A percentile compares a stretch with the other conserved stretches of the same genome.
phyloP scores from a whole-genome alignment of 2,113 vertebrate genomes.

The Hippoglossus stenolepis region DNA sequence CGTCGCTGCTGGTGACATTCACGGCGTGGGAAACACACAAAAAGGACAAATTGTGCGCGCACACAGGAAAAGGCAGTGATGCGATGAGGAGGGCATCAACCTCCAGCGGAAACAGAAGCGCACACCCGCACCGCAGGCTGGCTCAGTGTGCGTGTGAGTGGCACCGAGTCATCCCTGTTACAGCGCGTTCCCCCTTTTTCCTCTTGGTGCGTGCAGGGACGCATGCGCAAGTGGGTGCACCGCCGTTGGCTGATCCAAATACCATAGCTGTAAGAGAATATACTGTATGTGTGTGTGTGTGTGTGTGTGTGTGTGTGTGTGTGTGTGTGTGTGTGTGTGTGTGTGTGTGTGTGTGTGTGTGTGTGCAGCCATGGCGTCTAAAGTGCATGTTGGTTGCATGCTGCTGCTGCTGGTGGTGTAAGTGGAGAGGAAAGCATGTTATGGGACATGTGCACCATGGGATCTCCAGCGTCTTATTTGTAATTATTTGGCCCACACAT shows the following conservation, averaged over 20 bases:
- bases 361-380: too few relatives aligned
- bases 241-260: slow-evolving; percentile 6
- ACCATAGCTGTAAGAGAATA: neutral
- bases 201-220: neutral
- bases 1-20: slow-evolving; percentile 28
- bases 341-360: too few relatives aligned
- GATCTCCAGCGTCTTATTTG: neutral
- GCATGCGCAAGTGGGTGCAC: slow-evolving; percentile 63
- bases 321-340: too few relatives aligned
- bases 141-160: neutral
- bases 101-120: neutral
- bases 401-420: neutral
- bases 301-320: too few relatives aligned
- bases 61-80: neutral
- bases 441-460: neutral
- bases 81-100: neutral
- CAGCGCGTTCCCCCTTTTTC: slow-evolving; percentile 20
- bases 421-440: neutral
- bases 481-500: neutral
- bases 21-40: slow-evolving; percentile 14
- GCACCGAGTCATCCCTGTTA: neutral
- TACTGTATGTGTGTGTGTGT: neutral
- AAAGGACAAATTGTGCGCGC: neutral
- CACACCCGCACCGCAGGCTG: neutral
- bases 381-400: neutral